Percentiles rank a stretch among this genome's conserved stretches.
These are phyloP conservation scores for Podarcis lilfordi DNA, from an alignment of 2,797 vertebrate species.

Conservation along the genomic window DNA sequence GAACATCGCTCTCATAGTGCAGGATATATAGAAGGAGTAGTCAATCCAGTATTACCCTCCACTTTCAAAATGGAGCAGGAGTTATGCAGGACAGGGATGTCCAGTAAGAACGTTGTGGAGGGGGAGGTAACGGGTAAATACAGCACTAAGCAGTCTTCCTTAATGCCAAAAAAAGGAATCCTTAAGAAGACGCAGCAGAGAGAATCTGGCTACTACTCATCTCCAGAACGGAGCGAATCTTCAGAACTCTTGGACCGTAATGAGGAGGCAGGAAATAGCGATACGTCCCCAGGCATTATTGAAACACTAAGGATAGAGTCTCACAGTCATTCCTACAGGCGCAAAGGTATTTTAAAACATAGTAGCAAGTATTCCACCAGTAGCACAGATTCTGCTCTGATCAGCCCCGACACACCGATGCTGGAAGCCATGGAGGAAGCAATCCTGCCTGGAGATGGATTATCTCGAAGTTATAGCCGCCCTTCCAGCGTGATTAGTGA, in stretches of 20 bases:
- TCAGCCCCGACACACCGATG: slow-evolving; percentile 77
- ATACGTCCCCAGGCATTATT: slow-evolving; percentile 78
- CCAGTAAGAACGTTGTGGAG: slow-evolving; percentile 80
- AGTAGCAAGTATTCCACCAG: slow-evolving; percentile 93
- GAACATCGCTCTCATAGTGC: slow-evolving; percentile 88
- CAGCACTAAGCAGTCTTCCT: slow-evolving; percentile 80
- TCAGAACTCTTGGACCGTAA: slow-evolving; percentile 87
- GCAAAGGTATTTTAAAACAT: slow-evolving; percentile 97
- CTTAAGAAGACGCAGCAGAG: slow-evolving; percentile 98
- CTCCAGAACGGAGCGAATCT: slow-evolving; percentile 96
- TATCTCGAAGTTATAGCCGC: slow-evolving; percentile 95
- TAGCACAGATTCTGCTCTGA: slow-evolving; percentile 76
- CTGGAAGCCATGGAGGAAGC: slow-evolving; percentile 77
- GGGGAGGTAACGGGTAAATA: slow-evolving; percentile 84
- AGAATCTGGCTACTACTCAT: slow-evolving; percentile 99
- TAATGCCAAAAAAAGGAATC: slow-evolving; percentile 97
- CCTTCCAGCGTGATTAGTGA: slow-evolving; percentile 94
- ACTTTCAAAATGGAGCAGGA: slow-evolving; percentile 82
- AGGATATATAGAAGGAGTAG: slow-evolving; percentile 84
- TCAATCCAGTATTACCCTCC: slow-evolving; percentile 74
- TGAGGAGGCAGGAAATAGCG: slow-evolving; percentile 73
- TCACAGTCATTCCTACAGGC: slow-evolving; percentile 81
- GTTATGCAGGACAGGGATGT: slow-evolving; percentile 71
- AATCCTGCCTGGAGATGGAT: slow-evolving; percentile 75
- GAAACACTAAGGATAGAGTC: slow-evolving; percentile 73